phyloP scores from a whole-genome alignment of 2,888 invertebrate species.

The Monochamus alternatus region DNA sequence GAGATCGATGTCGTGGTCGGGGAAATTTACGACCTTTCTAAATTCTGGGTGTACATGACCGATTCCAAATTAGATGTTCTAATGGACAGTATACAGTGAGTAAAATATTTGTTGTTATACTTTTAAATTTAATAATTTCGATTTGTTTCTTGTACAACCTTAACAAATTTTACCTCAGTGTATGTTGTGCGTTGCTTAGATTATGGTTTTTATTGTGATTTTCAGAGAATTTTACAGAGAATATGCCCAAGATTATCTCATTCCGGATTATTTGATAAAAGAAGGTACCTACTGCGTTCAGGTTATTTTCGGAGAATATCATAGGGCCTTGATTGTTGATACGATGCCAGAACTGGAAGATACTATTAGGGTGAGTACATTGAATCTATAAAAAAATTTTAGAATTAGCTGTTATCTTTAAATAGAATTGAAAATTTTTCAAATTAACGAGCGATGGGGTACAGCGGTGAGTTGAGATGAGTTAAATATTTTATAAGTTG shows the following conservation, averaged over 20 bases:
- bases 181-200: too few species aligned
- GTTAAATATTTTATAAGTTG: too few species aligned
- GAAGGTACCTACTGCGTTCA: conserved; percentile 72
- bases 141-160: background rate
- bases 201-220: conserved; percentile 7
- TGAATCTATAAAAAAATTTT: too few species aligned
- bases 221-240: conserved; percentile 53
- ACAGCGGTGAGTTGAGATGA: too few species aligned
- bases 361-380: conserved; percentile 69
- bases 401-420: too few species aligned
- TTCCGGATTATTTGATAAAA: conserved; percentile 55
- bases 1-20: conserved; percentile 70
- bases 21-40: conserved; percentile 75
- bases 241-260: conserved; percentile 45
- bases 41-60: conserved; percentile 74
- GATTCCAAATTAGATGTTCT: conserved; percentile 68
- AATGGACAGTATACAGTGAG: conserved; percentile 73
- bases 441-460: too few species aligned
- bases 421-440: too few species aligned
- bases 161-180: too few species aligned
- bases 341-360: conserved; percentile 68
- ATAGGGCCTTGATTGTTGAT: conserved; percentile 72
- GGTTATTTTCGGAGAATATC: conserved; percentile 72
- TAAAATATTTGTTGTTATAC: background rate
- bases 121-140: background rate